These are phyloP conservation scores for Amblyraja radiata DNA, from an alignment of 2,797 vertebrate species.

Conservation along the genomic window DNA sequence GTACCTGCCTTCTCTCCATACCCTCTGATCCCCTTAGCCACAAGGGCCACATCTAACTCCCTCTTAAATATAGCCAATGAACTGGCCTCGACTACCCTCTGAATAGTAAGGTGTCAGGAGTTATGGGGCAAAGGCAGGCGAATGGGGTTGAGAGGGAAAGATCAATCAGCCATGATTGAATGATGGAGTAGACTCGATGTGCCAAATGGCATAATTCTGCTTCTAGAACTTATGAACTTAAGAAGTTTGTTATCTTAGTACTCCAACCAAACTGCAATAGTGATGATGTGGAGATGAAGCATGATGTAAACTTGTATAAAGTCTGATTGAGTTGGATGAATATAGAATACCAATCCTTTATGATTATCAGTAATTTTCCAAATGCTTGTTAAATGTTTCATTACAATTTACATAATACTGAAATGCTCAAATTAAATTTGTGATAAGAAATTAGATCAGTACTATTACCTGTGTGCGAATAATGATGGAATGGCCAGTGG, in stretches of 20 bases:
- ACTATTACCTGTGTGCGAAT: conserved; percentile 69
- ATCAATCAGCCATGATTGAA: no score
- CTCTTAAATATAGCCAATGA: no score
- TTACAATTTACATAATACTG: background rate
- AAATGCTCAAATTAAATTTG: background rate
- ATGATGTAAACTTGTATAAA: background rate
- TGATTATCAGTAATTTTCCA: background rate
- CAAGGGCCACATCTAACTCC: no score
- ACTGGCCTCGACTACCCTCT: no score
- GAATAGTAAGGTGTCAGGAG: no score
- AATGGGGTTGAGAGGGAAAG: no score
- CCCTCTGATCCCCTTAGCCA: no score
- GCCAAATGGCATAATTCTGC: no score
- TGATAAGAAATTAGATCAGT: background rate
- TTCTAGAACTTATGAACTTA: no score
- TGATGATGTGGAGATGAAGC: background rate
- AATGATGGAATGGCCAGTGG: conserved; percentile 72
- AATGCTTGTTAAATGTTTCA: background rate
- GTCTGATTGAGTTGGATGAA: background rate
- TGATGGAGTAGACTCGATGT: no score
- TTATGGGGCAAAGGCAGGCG: no score
- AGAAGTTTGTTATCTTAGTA: background rate
- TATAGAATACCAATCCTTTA: background rate
- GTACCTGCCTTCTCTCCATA: no score
- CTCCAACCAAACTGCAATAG: background rate